phyloP scores from a whole-genome alignment of 2,113 vertebrate species.

The Lophochroa leadbeateri region DNA sequence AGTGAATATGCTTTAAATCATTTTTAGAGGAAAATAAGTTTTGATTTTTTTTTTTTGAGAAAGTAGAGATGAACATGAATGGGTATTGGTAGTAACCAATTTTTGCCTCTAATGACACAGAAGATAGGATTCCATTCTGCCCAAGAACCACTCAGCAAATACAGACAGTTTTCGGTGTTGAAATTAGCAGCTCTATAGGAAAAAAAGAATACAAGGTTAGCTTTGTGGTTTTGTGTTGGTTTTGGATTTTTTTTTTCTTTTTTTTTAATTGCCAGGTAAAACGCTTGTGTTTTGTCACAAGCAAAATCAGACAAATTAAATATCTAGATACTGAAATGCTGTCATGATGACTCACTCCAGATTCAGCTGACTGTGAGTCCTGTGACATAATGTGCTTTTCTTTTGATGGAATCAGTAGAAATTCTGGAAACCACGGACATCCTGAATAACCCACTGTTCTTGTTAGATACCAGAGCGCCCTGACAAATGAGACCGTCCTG shows the following conservation, averaged over 20 bases:
- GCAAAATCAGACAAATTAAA: not conserved
- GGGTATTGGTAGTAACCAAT: not conserved
- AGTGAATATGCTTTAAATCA: too few species aligned
- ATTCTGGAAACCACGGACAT: conserved; percentile 4
- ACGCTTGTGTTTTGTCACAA: not conserved
- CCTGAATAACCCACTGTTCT: conserved; percentile 50
- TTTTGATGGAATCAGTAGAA: conserved; percentile 28
- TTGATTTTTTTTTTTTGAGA: not conserved
- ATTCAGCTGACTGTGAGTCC: not conserved
- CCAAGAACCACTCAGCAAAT: not conserved
- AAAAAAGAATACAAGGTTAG: not conserved
- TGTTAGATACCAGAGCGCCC: not conserved
- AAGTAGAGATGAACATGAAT: not conserved
- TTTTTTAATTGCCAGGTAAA: not conserved
- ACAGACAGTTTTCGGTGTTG: not conserved
- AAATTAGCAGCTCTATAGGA: not conserved
- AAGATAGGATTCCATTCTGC: not conserved
- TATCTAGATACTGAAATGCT: not conserved
- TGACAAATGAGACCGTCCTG: not conserved
- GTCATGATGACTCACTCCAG: conserved; percentile 3
- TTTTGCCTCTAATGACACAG: not conserved
- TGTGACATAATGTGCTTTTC: conserved; percentile 41
- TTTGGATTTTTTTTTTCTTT: rapidly evolving
- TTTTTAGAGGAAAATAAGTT: not conserved
- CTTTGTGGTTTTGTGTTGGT: not conserved